phyloP scores from a whole-genome alignment of 2,888 invertebrate species.

The Lysandra coridon region DNA sequence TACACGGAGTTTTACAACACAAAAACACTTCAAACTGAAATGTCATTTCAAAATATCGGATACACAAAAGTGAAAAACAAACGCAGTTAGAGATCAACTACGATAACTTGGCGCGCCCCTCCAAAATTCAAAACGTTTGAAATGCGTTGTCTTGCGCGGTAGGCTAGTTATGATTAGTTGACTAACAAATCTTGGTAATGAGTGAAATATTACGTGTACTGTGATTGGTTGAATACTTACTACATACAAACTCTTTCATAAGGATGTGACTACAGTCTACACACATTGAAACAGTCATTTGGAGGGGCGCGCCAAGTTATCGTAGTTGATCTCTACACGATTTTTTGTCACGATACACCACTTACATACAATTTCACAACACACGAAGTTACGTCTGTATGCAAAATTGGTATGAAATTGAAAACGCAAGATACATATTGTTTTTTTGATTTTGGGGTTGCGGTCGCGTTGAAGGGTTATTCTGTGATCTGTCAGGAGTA shows the following conservation, averaged over 20 bases:
- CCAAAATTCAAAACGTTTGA: too few species aligned
- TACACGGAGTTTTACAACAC: neutral
- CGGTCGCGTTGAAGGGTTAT: conserved; percentile 50
- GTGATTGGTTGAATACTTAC: too few species aligned
- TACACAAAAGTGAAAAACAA: conserved; percentile 47
- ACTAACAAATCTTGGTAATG: too few species aligned
- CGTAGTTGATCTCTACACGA: neutral
- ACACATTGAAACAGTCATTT: too few species aligned
- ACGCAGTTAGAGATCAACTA: conserved; percentile 35
- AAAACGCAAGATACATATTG: conserved; percentile 81
- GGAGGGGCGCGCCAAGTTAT: too few species aligned
- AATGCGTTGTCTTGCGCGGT: too few species aligned
- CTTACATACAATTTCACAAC: conserved; percentile 53
- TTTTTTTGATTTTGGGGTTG: conserved; percentile 63
- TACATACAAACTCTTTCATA: too few species aligned
- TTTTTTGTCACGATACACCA: conserved; percentile 62
- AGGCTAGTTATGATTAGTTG: too few species aligned
- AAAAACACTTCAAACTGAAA: neutral
- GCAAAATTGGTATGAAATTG: conserved; percentile 80
- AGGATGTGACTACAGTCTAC: too few species aligned
- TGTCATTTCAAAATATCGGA: conserved; percentile 10
- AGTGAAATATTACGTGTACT: too few species aligned
- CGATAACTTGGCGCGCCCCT: too few species aligned
- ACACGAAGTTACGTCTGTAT: conserved; percentile 73
- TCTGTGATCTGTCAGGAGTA: conserved; percentile 41